Percentiles rank a stretch among this genome's conserved stretches.
phyloP scores from a whole-genome alignment of 2,113 vertebrate species.

The Aleadryas rufinucha region DNA sequence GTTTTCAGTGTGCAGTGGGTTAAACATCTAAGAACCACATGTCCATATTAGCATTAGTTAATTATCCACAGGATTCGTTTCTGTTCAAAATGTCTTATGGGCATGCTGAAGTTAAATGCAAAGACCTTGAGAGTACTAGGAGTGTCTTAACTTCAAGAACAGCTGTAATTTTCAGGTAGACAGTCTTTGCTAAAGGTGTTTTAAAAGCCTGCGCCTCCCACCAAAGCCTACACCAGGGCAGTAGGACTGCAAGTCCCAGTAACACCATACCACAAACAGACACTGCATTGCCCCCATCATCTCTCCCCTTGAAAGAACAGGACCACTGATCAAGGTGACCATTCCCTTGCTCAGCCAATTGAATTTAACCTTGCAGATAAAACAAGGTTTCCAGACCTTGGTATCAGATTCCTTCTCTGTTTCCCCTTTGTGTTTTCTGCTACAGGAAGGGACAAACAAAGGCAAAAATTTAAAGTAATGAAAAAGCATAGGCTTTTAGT shows the following conservation, averaged over 20 bases:
- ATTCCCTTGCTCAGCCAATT: background rate
- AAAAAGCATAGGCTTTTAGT: background rate
- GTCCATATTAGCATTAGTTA: slow-evolving; percentile 33
- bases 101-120: slow-evolving; percentile 33
- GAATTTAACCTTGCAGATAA: background rate
- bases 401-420: background rate
- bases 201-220: background rate
- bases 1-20: slow-evolving; percentile 41
- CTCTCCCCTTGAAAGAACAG: background rate
- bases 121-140: slow-evolving; percentile 2
- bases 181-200: background rate
- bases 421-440: background rate
- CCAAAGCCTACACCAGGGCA: background rate
- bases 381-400: background rate
- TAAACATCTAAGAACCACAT: slow-evolving; percentile 18
- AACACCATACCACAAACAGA: background rate
- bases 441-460: background rate
- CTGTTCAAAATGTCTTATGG: slow-evolving; percentile 40
- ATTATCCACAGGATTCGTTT: slow-evolving; percentile 33
- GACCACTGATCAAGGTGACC: background rate
- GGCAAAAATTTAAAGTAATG: background rate
- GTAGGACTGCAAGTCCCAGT: background rate
- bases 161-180: background rate
- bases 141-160: background rate
- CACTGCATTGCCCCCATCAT: background rate